Base-by-base conservation (phyloP, 2,888 invertebrate genomes). In the Amiota minor region DNA sequence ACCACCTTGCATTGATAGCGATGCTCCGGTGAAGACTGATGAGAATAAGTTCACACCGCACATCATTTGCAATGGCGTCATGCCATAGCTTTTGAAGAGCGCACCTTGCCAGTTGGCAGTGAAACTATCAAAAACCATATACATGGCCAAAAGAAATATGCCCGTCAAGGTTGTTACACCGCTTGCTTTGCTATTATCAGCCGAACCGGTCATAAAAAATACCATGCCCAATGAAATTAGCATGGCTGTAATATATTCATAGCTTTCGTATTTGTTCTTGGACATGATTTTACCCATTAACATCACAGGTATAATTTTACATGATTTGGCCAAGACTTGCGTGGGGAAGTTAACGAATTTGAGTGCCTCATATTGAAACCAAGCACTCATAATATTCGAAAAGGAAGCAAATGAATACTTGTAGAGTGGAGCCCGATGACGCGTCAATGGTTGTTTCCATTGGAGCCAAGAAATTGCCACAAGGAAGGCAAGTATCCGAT, bases 321-420 rank as follows among this genome's bases (percentile, higher is more conserved):
- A 98, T n/a, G 99, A 98, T 91, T 99, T 99, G 0, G 98, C 97
- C 78, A 97, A 90, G 76, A 97, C 97, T 92, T 99, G 98, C 67
- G 98, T 97, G 1, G 99, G 99, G 89, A 99, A 99, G 87, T 96
- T 98, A 85, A 99, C 97, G 90, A 95, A 99, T 90, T 99, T 99
- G 64, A 99, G 92, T 23, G 99, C 99, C 91, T 99, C 99, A 89
- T 99, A 99, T 90, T 99, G 99, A 90, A 98, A 99, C 99, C 99
- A 99, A 67, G 98, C 98, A 88, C 98, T 98, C 92, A 99, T 93
- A 78, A 99, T 96, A 90, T 99, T 99, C 16, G 98, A 97, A 85
- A 99, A 94, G 4, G 98, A 97, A 87, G 98, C 97, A 91, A 95
- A 99, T 0, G 96, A 95, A 90, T 98, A 99, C 91, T 97, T 96